Evolutionary conservation across 2,888 invertebrate species (phyloP).

Genomic region (Sarcophaga caerulescens): DNA sequence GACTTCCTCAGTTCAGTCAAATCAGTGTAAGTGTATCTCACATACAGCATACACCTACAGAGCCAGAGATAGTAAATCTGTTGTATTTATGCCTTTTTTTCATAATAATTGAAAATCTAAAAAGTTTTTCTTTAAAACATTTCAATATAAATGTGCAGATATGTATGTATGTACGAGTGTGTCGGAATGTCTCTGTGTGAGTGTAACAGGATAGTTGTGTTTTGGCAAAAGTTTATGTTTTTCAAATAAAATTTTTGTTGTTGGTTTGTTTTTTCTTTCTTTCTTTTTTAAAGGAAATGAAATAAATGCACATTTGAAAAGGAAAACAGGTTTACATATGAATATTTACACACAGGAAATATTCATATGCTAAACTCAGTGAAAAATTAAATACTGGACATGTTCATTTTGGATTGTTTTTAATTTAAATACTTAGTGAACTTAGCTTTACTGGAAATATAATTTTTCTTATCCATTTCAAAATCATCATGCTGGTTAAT

Average conservation of each 20-base stretch:
- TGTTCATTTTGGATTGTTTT: no score
- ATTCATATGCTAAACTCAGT: no score
- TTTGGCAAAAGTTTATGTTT: constrained; percentile 43
- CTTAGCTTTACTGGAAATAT: no score
- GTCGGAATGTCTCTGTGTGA: no score
- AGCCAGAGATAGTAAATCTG: constrained; percentile 12
- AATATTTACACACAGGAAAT: no score
- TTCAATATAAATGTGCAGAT: neutral
- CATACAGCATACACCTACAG: neutral
- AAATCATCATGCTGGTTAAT: no score
- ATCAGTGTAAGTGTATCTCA: neutral
- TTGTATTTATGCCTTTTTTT: constrained; percentile 31
- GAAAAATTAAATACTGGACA: no score
- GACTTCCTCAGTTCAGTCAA: neutral
- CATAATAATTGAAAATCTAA: constrained; percentile 41
- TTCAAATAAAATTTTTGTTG: constrained; percentile 47
- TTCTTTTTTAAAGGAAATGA: neutral
- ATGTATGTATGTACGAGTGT: no score
- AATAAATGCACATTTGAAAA: constrained; percentile 1
- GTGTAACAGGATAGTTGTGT: constrained; percentile 33
- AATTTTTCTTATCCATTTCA: no score
- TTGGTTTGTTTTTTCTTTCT: neutral
- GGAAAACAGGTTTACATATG: neutral
- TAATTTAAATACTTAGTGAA: no score
- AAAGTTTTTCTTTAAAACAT: constrained; percentile 12